Evolutionary conservation across 2,888 invertebrate genomes (phyloP), one percentile per base, ranked within the genome.

Genomic region (Teleogryllus oceanicus): DNA sequence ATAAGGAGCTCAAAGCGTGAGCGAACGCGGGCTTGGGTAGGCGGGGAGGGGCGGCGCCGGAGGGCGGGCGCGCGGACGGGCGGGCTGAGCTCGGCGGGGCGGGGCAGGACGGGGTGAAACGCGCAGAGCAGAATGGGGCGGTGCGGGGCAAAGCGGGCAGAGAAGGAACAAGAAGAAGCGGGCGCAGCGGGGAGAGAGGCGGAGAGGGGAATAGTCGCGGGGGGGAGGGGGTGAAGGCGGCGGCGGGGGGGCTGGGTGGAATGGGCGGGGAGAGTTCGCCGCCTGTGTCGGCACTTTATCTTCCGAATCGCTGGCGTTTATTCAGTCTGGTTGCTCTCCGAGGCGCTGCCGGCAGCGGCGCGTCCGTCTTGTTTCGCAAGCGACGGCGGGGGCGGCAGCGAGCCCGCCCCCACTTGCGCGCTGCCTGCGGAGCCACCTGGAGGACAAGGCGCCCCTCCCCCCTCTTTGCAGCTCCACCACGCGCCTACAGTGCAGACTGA

Each of bases 221-320:
- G 13, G 62, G 62, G 62, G 11, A n/a, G 13, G 62, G 2, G 62
- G n/a, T 1, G 62, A 1, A n/a, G 62, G 8, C 2, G n/a, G n/a
- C 16, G 62, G 16, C 16, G 62, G 8, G 2, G 4, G 62, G 62
- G 62, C 13, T 2, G 62, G 62, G 62, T 13, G 62, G 62, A 18
- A 62, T 13, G 62, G 62, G 62, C 13, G 62, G 62, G 62, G 62
- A 62, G 62, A 62, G 62, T n/a, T 62, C 62, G 62, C 62, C 62
- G 62, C 62, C 62, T 62, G 62, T 62, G 62, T 62, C 62, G 62
- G 62, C 62, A 62, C 62, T 62, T 62, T 62, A 62, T 62, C 62
- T 62, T 62, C 62, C 62, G 62, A 62, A 62, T 62, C 62, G 62
- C 62, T 62, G 62, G 62, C 62, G 62, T 62, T 62, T 62, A 62